These are phyloP conservation scores for Aricia artaxerxes DNA, from an alignment of 2,888 invertebrate species.

Conservation along the genomic window DNA sequence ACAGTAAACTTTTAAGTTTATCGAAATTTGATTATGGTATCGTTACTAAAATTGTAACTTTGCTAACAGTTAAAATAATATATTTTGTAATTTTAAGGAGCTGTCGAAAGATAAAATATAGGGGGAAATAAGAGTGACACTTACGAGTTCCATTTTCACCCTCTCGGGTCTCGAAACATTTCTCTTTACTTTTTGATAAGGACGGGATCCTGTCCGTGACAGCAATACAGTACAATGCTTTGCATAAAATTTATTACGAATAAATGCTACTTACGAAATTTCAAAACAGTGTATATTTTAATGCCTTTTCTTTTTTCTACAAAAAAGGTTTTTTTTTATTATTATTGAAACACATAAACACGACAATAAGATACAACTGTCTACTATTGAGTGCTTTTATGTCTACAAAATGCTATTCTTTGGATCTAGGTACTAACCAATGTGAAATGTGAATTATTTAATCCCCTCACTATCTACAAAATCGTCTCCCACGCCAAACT, in stretches of 20 bases:
- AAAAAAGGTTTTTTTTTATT: neutral
- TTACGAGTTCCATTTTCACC: constrained; percentile 47
- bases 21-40: neutral
- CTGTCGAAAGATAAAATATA: constrained; percentile 59
- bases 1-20: neutral
- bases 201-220: constrained; percentile 68
- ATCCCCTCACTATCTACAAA: neutral
- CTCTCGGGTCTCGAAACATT: constrained; percentile 48
- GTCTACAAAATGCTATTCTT: neutral
- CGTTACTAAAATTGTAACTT: neutral
- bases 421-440: neutral
- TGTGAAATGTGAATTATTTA: neutral
- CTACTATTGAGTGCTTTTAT: neutral
- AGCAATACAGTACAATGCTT: constrained; percentile 49
- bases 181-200: constrained; percentile 53
- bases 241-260: constrained; percentile 39
- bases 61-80: neutral
- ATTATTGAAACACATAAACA: too few species aligned
- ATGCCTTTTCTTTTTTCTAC: neutral
- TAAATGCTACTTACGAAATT: constrained; percentile 44
- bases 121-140: constrained; percentile 47
- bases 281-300: constrained; percentile 41
- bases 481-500: neutral
- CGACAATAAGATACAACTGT: too few species aligned
- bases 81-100: constrained; percentile 39